Conservation (phyloP, 2,113 vertebrate genomes). For the Bufo bufo region DNA sequence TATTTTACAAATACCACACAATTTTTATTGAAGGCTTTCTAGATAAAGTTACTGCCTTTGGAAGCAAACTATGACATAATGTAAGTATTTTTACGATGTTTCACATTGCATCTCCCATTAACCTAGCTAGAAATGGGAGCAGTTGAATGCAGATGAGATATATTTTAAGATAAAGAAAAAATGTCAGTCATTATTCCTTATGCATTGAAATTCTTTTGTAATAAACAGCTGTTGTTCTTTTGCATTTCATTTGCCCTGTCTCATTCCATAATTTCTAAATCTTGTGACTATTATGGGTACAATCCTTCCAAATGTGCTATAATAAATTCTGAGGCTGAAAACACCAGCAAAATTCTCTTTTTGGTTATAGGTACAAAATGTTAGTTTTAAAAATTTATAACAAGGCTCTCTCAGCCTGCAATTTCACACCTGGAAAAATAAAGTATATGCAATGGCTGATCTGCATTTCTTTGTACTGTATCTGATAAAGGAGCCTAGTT, state of each 20-base stretch:
- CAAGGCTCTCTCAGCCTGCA: slow-evolving; percentile 33
- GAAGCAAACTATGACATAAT: neutral
- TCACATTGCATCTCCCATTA: neutral
- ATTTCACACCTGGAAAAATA: slow-evolving; percentile 42
- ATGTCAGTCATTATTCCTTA: slow-evolving; percentile 4
- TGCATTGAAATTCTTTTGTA: slow-evolving; percentile 27
- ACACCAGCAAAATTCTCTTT: slow-evolving; percentile 51
- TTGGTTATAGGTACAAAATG: slow-evolving; percentile 41
- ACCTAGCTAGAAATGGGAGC: neutral
- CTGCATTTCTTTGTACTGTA: slow-evolving; percentile 3
- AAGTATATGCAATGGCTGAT: slow-evolving; percentile 50
- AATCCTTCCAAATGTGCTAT: slow-evolving; percentile 50
- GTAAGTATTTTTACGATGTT: neutral
- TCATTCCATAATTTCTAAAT: slow-evolving; percentile 39
- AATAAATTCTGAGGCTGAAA: slow-evolving; percentile 46
- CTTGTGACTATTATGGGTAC: slow-evolving; percentile 44
- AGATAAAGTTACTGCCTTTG: neutral
- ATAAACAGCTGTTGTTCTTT: slow-evolving; percentile 56
- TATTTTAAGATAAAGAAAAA: slow-evolving; percentile 34
- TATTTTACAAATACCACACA: neutral
- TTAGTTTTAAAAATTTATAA: slow-evolving; percentile 41
- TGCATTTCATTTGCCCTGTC: slow-evolving; percentile 42
- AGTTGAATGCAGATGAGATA: slow-evolving; percentile 34
- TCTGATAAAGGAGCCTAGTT: neutral
- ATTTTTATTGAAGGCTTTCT: neutral